Evolutionary conservation across 1,140 invertebrate species (phyloP).

Genomic region (Aphelinus certus): DNA sequence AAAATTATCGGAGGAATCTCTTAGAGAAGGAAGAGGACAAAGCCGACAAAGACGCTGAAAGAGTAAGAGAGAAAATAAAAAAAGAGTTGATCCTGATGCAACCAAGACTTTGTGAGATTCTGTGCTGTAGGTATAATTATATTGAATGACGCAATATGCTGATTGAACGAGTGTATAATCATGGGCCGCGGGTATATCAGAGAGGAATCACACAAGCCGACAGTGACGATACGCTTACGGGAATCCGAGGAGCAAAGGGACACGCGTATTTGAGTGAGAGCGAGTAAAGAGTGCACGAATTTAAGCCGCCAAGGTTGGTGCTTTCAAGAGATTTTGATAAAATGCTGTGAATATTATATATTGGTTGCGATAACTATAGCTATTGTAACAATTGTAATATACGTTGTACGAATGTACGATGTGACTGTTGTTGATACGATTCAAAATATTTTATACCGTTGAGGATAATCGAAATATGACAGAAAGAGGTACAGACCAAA

Average conservation of each 20-base stretch:
- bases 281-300: constrained; percentile 43
- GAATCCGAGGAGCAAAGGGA: constrained; percentile 21
- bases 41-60: constrained; percentile 33
- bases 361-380: constrained; percentile 64
- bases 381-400: constrained; percentile 62
- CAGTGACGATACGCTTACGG: not conserved
- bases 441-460: constrained; percentile 67
- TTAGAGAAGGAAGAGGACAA: constrained; percentile 41
- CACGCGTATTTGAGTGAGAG: not conserved
- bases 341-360: constrained; percentile 66
- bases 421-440: constrained; percentile 65
- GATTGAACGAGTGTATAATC: too few relatives aligned
- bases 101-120: constrained; percentile 5
- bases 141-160: too few relatives aligned
- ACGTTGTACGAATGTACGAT: constrained; percentile 62
- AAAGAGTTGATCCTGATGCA: not conserved
- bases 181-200: too few relatives aligned
- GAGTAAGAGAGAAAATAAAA: constrained; percentile 32
- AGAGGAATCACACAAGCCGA: too few relatives aligned
- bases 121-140: not conserved
- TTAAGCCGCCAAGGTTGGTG: constrained; percentile 61
- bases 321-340: constrained; percentile 66
- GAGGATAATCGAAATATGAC: constrained; percentile 44
- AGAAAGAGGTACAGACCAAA: not conserved
- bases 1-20: constrained; percentile 45